Evolutionary conservation across 2,888 invertebrate species (phyloP).

Genomic region (Drosophila paranaensis): DNA sequence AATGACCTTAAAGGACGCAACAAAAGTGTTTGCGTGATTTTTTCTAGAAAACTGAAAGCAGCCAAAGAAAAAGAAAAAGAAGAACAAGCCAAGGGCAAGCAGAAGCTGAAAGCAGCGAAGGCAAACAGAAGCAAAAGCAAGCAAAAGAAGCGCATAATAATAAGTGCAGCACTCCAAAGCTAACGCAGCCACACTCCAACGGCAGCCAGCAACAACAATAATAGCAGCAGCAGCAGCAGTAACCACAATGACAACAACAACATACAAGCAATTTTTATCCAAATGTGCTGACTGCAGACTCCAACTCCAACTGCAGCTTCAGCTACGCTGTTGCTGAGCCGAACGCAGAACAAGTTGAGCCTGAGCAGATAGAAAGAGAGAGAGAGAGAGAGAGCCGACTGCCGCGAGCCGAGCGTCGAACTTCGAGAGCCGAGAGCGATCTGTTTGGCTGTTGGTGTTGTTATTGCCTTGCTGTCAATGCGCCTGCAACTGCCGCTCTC

Average conservation of each 20-base stretch:
- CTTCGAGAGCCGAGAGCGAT: constrained; percentile 27
- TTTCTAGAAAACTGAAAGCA: constrained; percentile 64
- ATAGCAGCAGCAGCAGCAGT: constrained; percentile 7
- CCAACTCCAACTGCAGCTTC: constrained; percentile 21
- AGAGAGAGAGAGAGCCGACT: background rate
- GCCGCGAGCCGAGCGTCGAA: constrained; percentile 1
- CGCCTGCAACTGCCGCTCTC: constrained; percentile 32
- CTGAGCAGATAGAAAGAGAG: background rate
- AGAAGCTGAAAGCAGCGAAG: constrained; percentile 22
- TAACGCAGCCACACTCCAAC: constrained; percentile 58
- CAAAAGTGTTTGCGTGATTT: constrained; percentile 66
- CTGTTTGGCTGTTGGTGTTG: constrained; percentile 43
- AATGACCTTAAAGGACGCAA: constrained; percentile 83
- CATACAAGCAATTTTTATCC: constrained; percentile 67
- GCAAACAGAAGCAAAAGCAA: constrained; percentile 53
- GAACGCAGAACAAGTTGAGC: constrained; percentile 15
- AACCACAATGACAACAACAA: constrained; percentile 34
- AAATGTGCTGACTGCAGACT: constrained; percentile 50
- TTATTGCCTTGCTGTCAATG: constrained; percentile 39
- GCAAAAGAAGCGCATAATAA: constrained; percentile 68
- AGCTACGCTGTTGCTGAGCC: constrained; percentile 17
- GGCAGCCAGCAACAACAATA: constrained; percentile 21
- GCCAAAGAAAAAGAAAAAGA: constrained; percentile 8
- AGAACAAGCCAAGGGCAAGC: constrained; percentile 24
- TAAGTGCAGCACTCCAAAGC: constrained; percentile 73